Evolutionary conservation across 2,888 invertebrate species (phyloP), one percentile per base, ranked within the genome.

Genomic region (Mesorhabditis spiculigera): DNA sequence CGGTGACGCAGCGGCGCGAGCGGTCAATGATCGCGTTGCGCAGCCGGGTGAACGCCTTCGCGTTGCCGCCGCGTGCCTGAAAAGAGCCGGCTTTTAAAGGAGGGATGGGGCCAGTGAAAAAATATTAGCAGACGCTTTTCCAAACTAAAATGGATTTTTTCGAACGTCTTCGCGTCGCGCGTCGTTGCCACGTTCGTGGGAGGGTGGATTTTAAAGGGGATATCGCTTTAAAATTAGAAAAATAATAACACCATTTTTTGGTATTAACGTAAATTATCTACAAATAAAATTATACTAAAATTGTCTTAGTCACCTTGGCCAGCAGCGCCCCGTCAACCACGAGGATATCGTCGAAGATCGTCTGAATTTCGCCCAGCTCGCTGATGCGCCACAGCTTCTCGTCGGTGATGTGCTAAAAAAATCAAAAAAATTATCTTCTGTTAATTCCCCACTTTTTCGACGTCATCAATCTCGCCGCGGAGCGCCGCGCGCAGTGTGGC

Each of bases 41-140:
- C 64, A 83, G 50, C 63, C 75, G 75, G 63, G 70, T 76, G 68
- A 76, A 72, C 42, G 72, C 74, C 69, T 81, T 81, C 69, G 71
- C 62, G 45, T 78, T 71, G 10, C 74, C 62, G 10, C 43, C 65
- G 5, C 65, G 44, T 28, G 68, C 72, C 45, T 70, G n/a, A 50
- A 50, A n/a, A 50, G 58, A 10, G n/a, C 58, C 1, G n/a, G n/a
- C 1, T 50, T 50, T 13, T 50, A 13, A 50, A 10, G 58, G 8
- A 50, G n/a, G 10, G 28, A 28, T 28, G 28, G 28, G 28, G 28
- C 1, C 28, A 28, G 28, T 28, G 28, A 28, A 28, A 28, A 28
- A 28, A 28, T 28, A 28, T 28, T 28, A 28, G 28, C 28, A 28
- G 28, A 28, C 28, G 28, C 28, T 28, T 28, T 28, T 28, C 28